Base-by-base conservation (phyloP, 2,113 vertebrate genomes). In the Galbula dea region DNA sequence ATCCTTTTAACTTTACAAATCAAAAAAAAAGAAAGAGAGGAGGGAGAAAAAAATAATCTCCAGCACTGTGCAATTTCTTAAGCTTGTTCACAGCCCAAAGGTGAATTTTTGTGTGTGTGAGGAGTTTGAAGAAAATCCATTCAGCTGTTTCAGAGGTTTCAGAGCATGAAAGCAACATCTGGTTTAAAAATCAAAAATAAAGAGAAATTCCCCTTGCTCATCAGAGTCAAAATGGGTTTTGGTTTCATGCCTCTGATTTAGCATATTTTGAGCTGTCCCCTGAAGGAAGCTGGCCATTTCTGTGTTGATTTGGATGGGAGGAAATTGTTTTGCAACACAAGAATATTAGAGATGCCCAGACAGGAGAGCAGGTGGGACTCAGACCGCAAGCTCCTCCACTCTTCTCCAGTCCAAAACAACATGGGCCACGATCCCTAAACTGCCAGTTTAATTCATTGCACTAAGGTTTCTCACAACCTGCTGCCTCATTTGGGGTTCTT, bases 121-220 rank as follows among this genome's bases (percentile, higher is more conserved):
- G 30, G 92, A 92, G 89, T 84, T 78, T 88, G 95, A 94, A 90
- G 92, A 95, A 97, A 96, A 97, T 92, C 95, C 80, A 90, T 82
- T 96, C 93, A 74, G 87, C 95, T 97, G 93, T 95, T 95, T 93
- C 52, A 1, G 91, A 80, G 93, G 89, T 95, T 95, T 93, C 87
- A 92, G 93, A 96, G 93, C 95, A 94, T 95, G 90, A 95, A 96
- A 93, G 79, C 88, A 96, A 93, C 97, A 96, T 95, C 95, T 97
- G 97, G 85, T 94, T 96, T 85, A 55, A 91, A 94, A 92, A 92
- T 78, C 11, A 84, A 91, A 88, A 94, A 72, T 91, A 93, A 94
- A 95, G 79, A 87, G 71, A 92, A 79, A 80, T 66, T 91, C 92
- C 85, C 76, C 88, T 94, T 93, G 89, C 93, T 96, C 87, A 86